Conservation (phyloP, 1,140 invertebrate genomes). For the Dreissena polymorpha region DNA sequence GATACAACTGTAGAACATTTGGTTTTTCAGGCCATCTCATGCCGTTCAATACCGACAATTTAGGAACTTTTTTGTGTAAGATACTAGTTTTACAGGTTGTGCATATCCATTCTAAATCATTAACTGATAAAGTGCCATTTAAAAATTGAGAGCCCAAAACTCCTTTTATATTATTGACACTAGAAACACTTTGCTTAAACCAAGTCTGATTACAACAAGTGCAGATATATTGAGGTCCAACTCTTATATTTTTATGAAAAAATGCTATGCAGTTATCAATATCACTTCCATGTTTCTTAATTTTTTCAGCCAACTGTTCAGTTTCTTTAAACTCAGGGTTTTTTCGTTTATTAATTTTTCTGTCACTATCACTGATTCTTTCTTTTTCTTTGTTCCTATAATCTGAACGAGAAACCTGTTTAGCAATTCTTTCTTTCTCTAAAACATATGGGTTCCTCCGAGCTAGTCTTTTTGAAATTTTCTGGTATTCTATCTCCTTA, state of each 20-base stretch:
- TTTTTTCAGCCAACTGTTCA: not conserved
- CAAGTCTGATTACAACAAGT: slow-evolving; percentile 52
- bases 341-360: slow-evolving; percentile 32
- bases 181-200: slow-evolving; percentile 51
- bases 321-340: slow-evolving; percentile 7
- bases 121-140: slow-evolving; percentile 11
- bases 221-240: slow-evolving; percentile 44
- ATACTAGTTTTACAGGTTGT: slow-evolving; percentile 45
- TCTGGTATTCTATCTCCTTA: not conserved
- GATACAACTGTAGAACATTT: slow-evolving; percentile 49
- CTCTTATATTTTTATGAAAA: slow-evolving; percentile 23
- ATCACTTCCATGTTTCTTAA: not conserved
- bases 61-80: slow-evolving; percentile 35
- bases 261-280: slow-evolving; percentile 11
- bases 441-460: not conserved
- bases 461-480: slow-evolving; percentile 13
- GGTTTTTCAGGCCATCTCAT: slow-evolving; percentile 58
- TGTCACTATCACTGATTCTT: not conserved
- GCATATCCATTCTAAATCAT: slow-evolving; percentile 51
- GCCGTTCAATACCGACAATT: slow-evolving; percentile 54
- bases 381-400: slow-evolving; percentile 21
- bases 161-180: not conserved
- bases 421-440: slow-evolving; percentile 46
- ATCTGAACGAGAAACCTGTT: not conserved
- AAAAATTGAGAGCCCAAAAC: slow-evolving; percentile 11